phyloP scores from a whole-genome alignment of 2,888 invertebrate genomes.

The Coleophora deauratella region DNA sequence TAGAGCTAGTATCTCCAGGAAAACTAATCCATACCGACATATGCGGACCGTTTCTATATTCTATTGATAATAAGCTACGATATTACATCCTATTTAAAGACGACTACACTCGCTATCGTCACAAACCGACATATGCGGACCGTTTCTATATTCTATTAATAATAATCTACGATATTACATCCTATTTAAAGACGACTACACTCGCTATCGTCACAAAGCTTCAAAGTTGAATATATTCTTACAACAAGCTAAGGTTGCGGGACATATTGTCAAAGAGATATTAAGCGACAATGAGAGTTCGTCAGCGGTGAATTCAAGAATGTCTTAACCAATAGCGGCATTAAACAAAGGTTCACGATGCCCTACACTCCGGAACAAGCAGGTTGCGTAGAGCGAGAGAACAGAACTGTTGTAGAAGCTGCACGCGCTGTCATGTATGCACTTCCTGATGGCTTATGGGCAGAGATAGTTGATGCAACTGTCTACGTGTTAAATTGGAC shows the following conservation, averaged over 20 bases:
- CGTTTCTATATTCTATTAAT: neutral
- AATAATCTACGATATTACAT: no score
- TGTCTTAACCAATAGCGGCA: no score
- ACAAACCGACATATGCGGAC: neutral
- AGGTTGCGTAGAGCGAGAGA: no score
- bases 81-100: no score
- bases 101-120: no score
- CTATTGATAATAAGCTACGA: neutral
- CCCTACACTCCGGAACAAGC: no score
- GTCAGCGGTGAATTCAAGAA: no score
- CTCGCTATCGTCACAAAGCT: neutral
- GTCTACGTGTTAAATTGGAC: constrained; percentile 6
- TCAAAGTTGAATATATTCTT: neutral
- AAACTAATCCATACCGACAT: no score
- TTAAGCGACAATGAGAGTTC: constrained; percentile 4
- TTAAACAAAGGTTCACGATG: no score
- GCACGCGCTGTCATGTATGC: constrained; percentile 5
- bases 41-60: neutral
- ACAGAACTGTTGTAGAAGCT: constrained; percentile 1
- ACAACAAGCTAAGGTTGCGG: no score
- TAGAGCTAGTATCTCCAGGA: no score
- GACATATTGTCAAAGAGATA: constrained; percentile 1
- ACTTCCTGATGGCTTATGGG: neutral
- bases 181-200: neutral
- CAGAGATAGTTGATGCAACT: no score